phyloP scores from a whole-genome alignment of 1,140 invertebrate species.

The Megalopta genalis region DNA sequence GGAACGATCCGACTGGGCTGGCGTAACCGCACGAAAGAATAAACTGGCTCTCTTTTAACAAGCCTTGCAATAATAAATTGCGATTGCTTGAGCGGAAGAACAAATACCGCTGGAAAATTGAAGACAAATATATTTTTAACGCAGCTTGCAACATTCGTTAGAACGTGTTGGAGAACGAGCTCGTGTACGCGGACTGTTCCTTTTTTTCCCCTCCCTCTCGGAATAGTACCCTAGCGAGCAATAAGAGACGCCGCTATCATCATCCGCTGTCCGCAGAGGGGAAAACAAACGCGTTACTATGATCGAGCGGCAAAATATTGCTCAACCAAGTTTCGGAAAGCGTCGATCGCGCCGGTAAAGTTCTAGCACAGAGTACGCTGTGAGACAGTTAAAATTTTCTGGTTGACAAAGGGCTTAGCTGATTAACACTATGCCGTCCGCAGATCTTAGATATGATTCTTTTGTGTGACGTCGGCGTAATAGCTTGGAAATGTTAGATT shows the following conservation, averaged over 20 bases:
- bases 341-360: too few relatives aligned
- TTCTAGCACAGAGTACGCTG: too few relatives aligned
- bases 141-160: slow-evolving; percentile 28
- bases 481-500: too few relatives aligned
- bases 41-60: slow-evolving; percentile 22
- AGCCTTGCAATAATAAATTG: slow-evolving; percentile 21
- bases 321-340: slow-evolving; percentile 27
- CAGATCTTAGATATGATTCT: too few relatives aligned
- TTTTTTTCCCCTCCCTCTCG: background rate
- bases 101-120: slow-evolving; percentile 32
- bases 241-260: background rate
- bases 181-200: background rate
- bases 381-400: too few relatives aligned
- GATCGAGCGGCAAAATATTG: slow-evolving; percentile 38
- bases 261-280: background rate
- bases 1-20: background rate
- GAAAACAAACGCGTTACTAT: background rate
- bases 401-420: too few relatives aligned
- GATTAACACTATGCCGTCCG: too few relatives aligned
- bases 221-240: too few relatives aligned
- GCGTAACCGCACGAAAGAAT: background rate
- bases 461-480: too few relatives aligned
- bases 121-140: slow-evolving; percentile 47
- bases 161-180: background rate
- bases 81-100: background rate